These are phyloP conservation scores for Drosophila hydei DNA, from an alignment of 1,140 invertebrate genomes.

Conservation along the genomic window DNA sequence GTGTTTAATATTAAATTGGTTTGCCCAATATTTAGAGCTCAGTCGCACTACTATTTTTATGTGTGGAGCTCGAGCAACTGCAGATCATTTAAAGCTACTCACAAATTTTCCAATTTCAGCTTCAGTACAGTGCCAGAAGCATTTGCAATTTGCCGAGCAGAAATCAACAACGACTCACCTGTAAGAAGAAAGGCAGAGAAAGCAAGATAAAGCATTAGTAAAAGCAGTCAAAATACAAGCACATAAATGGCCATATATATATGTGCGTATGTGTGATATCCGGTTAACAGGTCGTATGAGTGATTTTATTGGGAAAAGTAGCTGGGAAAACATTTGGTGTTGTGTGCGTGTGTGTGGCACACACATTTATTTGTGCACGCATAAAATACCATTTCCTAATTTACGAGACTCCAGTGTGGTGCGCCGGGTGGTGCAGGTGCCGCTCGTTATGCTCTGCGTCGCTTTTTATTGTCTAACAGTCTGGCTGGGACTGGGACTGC, in stretches of 20 bases:
- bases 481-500: too few species aligned
- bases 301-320: constrained; percentile 59
- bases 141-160: constrained; percentile 1
- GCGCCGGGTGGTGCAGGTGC: constrained; percentile 5
- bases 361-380: constrained; percentile 72
- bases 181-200: constrained; percentile 32
- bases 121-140: not conserved
- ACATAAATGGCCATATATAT: not conserved
- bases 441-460: constrained; percentile 2
- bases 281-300: constrained; percentile 78
- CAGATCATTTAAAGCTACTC: too few species aligned
- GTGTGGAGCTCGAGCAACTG: too few species aligned
- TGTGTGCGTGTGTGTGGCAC: constrained; percentile 34
- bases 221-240: constrained; percentile 1
- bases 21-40: too few species aligned
- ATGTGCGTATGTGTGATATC: constrained; percentile 33
- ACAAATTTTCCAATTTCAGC: not conserved
- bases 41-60: too few species aligned
- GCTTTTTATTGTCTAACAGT: constrained; percentile 22
- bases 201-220: constrained; percentile 26
- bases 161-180: constrained; percentile 55
- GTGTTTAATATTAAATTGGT: too few species aligned
- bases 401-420: constrained; percentile 53
- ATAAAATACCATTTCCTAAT: constrained; percentile 77
- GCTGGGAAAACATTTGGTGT: constrained; percentile 14